phyloP scores from a whole-genome alignment of 2,113 vertebrate species.

The Aphyosemion australe region DNA sequence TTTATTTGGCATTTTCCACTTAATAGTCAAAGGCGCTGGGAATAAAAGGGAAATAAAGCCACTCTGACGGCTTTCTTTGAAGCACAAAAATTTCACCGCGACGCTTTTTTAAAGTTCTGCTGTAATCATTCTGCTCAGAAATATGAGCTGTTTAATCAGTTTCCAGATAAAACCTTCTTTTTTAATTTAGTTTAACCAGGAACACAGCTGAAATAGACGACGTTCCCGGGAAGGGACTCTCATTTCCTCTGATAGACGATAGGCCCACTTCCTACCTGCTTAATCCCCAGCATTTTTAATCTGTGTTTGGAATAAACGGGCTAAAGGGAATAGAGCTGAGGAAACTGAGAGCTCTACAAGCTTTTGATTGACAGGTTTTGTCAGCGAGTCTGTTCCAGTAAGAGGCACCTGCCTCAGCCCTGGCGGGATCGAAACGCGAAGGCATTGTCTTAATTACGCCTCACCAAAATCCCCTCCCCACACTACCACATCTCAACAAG shows the following conservation, averaged over 20 bases:
- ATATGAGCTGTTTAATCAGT: constrained; percentile 60
- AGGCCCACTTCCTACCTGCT: constrained; percentile 74
- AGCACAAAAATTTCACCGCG: constrained; percentile 13
- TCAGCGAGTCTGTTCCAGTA: constrained; percentile 73
- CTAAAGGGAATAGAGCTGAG: constrained; percentile 72
- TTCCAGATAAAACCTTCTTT: constrained; percentile 44
- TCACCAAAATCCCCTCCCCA: constrained; percentile 19
- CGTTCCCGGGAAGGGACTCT: constrained; percentile 22
- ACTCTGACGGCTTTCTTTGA: constrained; percentile 7
- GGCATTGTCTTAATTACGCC: constrained; percentile 79
- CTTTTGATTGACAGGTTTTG: constrained; percentile 80
- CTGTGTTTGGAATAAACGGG: constrained; percentile 77
- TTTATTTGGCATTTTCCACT: constrained; percentile 18
- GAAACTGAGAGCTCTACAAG: constrained; percentile 71
- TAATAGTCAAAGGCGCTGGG: constrained; percentile 6
- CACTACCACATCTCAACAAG: constrained; percentile 48
- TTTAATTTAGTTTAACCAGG: neutral
- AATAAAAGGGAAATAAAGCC: constrained; percentile 7
- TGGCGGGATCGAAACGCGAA: constrained; percentile 71
- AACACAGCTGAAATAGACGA: constrained; percentile 49
- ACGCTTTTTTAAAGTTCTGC: constrained; percentile 34
- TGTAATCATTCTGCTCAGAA: constrained; percentile 46
- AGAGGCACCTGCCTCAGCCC: constrained; percentile 77
- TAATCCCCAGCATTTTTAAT: constrained; percentile 79
- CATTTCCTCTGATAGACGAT: constrained; percentile 72